Base-by-base conservation (phyloP, 2,797 vertebrate genomes). In the Xenentodon cancila region DNA sequence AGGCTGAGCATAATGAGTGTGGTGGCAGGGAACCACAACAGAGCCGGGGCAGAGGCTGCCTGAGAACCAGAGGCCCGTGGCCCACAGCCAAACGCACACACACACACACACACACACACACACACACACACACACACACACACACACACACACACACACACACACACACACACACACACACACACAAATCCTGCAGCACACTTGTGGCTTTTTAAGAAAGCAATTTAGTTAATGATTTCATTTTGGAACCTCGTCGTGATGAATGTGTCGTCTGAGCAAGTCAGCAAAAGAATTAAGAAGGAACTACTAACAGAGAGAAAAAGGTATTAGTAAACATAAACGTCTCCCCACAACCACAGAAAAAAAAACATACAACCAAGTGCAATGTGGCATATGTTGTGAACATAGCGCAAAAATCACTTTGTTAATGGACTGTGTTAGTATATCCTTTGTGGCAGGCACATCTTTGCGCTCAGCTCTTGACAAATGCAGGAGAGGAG, bases 21-120 rank as follows among this genome's bases (percentile, higher is more conserved):
- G 91, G 92, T 90, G 85, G 88, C 80, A 86, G 84, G 73, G 82
- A 92, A 93, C 93, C 93, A 93, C 93, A 94, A 93, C 92, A 93
- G 91, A 93, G 90, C 84, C 52, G 37, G 79, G 85, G 83, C 79
- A 87, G 77, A 87, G 87, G 77, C 86, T 88, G 90, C 84, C 85
- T 86, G 85, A 87, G 87, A 92, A 92, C 88, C 90, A 86, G 80
- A 91, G 89, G 84, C 82, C 76, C 60, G 16, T 91, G 90, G 90
- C 86, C 80, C 57, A 12, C 70, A 64, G 90, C 91, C 92, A 93
- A 89, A 81, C 88, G 89, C 88, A 89, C 77, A 86, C 73, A 85
- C 82, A 82, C 71, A 87, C 70, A 72, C 81, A 86, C 88, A 89
- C 75, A 91, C 84, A 90, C 52, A 64, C 30, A 59, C 77, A 75